Conservation (phyloP, 2,888 invertebrate genomes). For the Drosophila nr. perissopoda region DNA sequence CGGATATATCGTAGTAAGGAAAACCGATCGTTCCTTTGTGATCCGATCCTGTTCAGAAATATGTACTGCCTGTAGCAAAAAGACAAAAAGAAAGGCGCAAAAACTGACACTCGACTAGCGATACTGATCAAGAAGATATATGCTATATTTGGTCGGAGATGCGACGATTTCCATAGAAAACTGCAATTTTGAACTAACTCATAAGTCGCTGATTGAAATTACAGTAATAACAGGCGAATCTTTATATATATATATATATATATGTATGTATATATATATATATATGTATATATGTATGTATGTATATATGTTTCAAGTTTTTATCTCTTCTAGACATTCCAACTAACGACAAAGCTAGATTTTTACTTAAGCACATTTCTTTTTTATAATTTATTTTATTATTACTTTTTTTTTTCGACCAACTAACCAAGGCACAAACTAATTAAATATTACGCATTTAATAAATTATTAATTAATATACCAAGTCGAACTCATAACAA, state of each 20-base stretch:
- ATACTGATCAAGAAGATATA: neutral
- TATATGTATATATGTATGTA: neutral
- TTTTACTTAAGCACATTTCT: neutral
- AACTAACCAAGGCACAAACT: no score
- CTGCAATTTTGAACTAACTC: neutral
- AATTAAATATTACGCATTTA: neutral
- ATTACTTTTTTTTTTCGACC: rapidly evolving
- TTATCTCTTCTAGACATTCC: neutral
- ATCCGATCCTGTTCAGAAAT: neutral
- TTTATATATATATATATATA: neutral
- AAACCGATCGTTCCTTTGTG: neutral
- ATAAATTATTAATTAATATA: neutral
- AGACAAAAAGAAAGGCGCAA: neutral
- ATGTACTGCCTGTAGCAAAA: neutral
- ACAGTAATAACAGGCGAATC: neutral
- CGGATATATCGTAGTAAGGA: neutral
- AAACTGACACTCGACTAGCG: neutral
- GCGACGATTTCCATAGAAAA: neutral
- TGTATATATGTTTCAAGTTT: neutral
- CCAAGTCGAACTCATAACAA: neutral
- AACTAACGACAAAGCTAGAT: neutral
- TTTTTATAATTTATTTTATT: neutral
- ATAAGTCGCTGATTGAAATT: neutral
- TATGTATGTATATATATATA: neutral
- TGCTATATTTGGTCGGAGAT: neutral